A percentile compares a stretch with the other conserved stretches of the same genome.
These are phyloP conservation scores for Vollenhovia emeryi DNA, from an alignment of 1,140 invertebrate species.

Conservation along the genomic window DNA sequence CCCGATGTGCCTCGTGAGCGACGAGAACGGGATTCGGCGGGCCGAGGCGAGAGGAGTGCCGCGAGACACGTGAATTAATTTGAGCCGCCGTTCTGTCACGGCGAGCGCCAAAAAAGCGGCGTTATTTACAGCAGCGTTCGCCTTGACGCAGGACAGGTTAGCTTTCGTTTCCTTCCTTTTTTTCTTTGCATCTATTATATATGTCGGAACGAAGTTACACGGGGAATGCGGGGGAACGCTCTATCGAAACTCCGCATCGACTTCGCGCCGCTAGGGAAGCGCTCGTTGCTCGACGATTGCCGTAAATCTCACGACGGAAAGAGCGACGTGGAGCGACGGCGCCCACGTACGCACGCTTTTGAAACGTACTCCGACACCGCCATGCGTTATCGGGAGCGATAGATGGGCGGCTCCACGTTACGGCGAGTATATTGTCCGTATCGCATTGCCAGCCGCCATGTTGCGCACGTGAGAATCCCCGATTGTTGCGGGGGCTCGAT, in stretches of 20 bases:
- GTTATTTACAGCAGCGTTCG: constrained; percentile 36
- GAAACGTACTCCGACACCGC: background rate
- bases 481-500: too few species aligned
- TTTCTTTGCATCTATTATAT: constrained; percentile 10
- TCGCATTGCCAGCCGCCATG: background rate
- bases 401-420: background rate
- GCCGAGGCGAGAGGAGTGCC: background rate
- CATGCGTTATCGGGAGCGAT: background rate
- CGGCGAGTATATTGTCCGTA: background rate
- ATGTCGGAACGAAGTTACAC: background rate
- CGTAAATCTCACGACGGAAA: background rate
- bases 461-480: too few species aligned
- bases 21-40: background rate
- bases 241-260: background rate
- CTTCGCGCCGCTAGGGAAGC: background rate
- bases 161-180: background rate
- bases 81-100: background rate
- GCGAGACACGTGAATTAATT: constrained; percentile 31
- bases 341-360: background rate
- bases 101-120: background rate
- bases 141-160: constrained; percentile 45
- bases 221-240: background rate
- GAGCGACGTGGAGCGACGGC: background rate
- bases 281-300: background rate
- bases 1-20: background rate